Conservation (phyloP, 2,113 vertebrate species). For the Turnix velox region DNA sequence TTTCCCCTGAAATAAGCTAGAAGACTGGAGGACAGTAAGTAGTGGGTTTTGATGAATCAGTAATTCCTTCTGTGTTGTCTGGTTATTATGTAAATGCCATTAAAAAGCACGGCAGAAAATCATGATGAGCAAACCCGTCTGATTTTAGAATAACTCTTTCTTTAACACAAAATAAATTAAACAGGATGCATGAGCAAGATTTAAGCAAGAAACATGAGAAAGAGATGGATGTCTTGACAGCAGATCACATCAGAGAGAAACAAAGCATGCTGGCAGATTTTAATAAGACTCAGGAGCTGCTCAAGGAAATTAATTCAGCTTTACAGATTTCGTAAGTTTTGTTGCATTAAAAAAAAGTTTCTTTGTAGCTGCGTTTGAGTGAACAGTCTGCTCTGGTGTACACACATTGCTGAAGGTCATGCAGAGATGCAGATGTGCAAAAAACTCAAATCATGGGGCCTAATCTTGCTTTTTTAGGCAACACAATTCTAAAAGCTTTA, state of each 20-base stretch:
- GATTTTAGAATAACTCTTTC: constrained; percentile 72
- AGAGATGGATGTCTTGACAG: constrained; percentile 87
- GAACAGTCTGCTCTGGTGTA: constrained; percentile 24
- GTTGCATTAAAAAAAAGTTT: constrained; percentile 58
- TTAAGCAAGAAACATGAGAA: constrained; percentile 93
- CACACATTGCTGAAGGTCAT: background rate
- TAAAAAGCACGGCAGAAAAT: constrained; percentile 62
- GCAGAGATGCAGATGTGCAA: background rate
- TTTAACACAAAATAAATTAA: constrained; percentile 79
- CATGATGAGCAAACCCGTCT: constrained; percentile 48
- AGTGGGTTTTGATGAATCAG: constrained; percentile 17
- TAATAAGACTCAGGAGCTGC: constrained; percentile 98
- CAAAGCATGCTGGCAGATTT: constrained; percentile 98
- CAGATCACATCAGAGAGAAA: constrained; percentile 90
- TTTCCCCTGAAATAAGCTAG: constrained; percentile 64
- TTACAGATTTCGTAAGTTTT: constrained; percentile 95
- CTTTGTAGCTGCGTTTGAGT: constrained; percentile 39
- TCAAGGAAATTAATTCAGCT: constrained; percentile 98
- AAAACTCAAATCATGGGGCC: background rate
- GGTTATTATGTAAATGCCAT: constrained; percentile 28
- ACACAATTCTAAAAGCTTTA: background rate
- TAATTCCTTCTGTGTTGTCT: constrained; percentile 30
- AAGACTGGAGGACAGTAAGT: constrained; percentile 46
- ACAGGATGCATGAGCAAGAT: constrained; percentile 95
- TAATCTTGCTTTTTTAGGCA: background rate